Evolutionary conservation across 2,888 invertebrate genomes (phyloP).

Genomic region (Augochlorella aurata): DNA sequence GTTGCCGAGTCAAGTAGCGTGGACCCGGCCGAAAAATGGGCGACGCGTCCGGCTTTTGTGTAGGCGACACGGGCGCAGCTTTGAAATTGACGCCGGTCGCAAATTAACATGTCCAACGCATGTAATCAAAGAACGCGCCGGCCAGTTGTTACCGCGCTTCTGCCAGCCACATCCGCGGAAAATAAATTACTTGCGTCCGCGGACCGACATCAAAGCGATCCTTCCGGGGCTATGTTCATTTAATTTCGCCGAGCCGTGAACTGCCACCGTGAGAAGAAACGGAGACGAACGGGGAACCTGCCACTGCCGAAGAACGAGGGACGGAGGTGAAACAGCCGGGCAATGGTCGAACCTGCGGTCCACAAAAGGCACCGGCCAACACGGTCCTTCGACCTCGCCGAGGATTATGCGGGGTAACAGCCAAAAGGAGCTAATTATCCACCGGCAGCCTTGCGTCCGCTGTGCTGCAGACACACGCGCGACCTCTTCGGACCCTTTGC

Average conservation of each 20-base stretch:
- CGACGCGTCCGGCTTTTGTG: constrained; percentile 4
- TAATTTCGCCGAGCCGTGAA: constrained; percentile 51
- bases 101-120: constrained; percentile 63
- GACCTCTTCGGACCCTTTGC: neutral
- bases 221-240: constrained; percentile 47
- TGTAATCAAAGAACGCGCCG: constrained; percentile 58
- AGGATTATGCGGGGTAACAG: constrained; percentile 44
- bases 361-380: constrained; percentile 29
- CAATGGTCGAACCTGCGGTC: constrained; percentile 20
- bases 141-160: constrained; percentile 37
- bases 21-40: constrained; percentile 16
- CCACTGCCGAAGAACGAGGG: neutral
- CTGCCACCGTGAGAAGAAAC: constrained; percentile 26
- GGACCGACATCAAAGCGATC: constrained; percentile 59
- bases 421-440: constrained; percentile 64
- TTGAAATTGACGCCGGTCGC: constrained; percentile 22
- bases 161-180: constrained; percentile 24
- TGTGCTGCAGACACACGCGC: constrained; percentile 26
- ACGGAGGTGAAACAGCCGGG: constrained; percentile 29
- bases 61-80: neutral
- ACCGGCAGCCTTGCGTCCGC: constrained; percentile 57
- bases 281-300: neutral
- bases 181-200: constrained; percentile 60
- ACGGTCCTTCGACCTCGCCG: constrained; percentile 19
- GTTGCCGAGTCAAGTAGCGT: neutral